A percentile compares a stretch with the other conserved stretches of the same genome.
Conservation (phyloP, 1,140 invertebrate genomes). For the Scylla paramamosain region DNA sequence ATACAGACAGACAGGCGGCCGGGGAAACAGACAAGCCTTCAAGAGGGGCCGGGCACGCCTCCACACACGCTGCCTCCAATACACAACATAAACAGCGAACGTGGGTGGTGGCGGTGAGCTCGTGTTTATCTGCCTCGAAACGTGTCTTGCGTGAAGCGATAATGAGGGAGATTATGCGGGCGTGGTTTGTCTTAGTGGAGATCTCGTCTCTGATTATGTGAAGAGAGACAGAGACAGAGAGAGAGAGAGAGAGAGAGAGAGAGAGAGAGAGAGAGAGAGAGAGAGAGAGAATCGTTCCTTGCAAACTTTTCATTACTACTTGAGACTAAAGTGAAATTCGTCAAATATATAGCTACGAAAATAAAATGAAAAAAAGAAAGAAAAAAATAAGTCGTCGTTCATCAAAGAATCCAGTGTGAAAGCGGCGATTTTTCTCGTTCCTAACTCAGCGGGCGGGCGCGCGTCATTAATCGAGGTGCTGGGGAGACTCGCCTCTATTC, state of each 20-base stretch:
- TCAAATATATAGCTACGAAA: too few species aligned
- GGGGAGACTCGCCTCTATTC: background rate
- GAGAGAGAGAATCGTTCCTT: too few species aligned
- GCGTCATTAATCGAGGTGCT: background rate
- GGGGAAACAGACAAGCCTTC: background rate
- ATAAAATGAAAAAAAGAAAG: too few species aligned
- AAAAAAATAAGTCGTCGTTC: too few species aligned
- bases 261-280: background rate
- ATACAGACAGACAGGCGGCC: background rate
- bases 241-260: constrained; percentile 20
- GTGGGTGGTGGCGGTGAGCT: background rate
- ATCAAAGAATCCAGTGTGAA: too few species aligned
- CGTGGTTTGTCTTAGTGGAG: background rate
- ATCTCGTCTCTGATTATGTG: background rate
- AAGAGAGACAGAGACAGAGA: background rate
- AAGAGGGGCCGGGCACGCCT: background rate
- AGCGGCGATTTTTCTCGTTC: too few species aligned
- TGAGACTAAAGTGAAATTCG: too few species aligned
- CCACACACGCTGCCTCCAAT: background rate
- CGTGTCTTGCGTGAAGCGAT: background rate
- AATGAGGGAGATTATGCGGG: background rate
- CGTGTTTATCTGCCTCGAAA: background rate
- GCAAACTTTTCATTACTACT: too few species aligned
- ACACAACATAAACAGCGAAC: background rate
- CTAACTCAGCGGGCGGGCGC: background rate